These are phyloP conservation scores for Perizoma flavofasciatum DNA, from an alignment of 2,888 invertebrate genomes.

Conservation along the genomic window DNA sequence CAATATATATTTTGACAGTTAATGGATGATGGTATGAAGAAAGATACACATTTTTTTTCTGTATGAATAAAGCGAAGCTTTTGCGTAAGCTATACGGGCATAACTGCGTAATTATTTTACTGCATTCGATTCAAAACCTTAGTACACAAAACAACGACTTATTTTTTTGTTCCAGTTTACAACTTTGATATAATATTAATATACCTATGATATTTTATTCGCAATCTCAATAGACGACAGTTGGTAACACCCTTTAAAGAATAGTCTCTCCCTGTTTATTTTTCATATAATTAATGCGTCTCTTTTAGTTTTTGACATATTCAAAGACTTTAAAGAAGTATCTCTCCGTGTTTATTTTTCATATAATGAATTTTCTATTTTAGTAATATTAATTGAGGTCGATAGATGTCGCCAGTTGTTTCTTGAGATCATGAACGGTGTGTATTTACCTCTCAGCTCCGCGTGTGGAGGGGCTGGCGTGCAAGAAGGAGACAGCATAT, in stretches of 20 bases:
- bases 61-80: constrained; percentile 10
- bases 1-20: constrained; percentile 1
- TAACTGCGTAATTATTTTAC: background rate
- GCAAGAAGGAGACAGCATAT: constrained; percentile 79
- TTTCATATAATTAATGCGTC: too few relatives aligned
- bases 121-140: background rate
- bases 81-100: background rate
- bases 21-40: constrained; percentile 1
- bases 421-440: constrained; percentile 34
- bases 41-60: background rate
- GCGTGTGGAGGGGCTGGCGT: constrained; percentile 82
- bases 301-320: too few relatives aligned
- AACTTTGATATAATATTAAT: background rate
- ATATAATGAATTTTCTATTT: too few relatives aligned
- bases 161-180: too few relatives aligned
- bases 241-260: background rate
- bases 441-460: constrained; percentile 82
- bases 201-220: background rate
- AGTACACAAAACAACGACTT: too few relatives aligned
- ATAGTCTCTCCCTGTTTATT: too few relatives aligned
- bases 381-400: too few relatives aligned
- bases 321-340: too few relatives aligned
- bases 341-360: too few relatives aligned
- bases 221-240: constrained; percentile 5
- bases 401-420: background rate